Evolutionary conservation across 2,113 vertebrate genomes (phyloP), one percentile per base, ranked within the genome.

Genomic region (Laticauda laticaudata): DNA sequence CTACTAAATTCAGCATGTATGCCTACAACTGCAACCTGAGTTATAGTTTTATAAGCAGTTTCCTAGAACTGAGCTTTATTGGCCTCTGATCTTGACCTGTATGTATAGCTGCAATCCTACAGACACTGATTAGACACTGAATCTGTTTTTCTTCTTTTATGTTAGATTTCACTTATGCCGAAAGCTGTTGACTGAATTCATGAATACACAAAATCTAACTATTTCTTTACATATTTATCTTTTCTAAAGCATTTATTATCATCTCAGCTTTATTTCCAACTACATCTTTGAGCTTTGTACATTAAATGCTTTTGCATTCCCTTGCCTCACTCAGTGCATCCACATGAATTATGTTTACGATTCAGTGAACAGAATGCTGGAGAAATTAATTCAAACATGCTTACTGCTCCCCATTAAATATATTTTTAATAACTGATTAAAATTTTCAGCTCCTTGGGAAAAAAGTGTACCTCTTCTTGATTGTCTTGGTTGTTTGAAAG

Each of bases 101-200:
- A 8, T 20, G 2, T 75, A 75, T 5, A 14, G n/a, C 69, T 75
- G 15, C 69, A 39, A 81, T 81, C 34, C 69, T 20, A 75, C 1
- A 81, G n/a, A 39, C 5, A 0, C 69, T 20, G 14, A 81, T 20
- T 34, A 81, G 39, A 39, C 34, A 39, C 34, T 39, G 34, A 86
- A 91, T 87, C 14, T 93, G 61, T 51, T 69, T 91, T 51, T 45
- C 86, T 39, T 93, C n/a, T 90, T 51, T 45, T 86, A 87, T 23
- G 45, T 45, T 90, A 51, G 4, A 10, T 85, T 51, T 55, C n/a
- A 90, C 24, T 69, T 91, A 51, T 75, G 59, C 90, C 24, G 11
- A 85, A 48, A 93, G 48, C 86, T 43, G 5, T 57, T 75, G 39
- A 15, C 85, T 54, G 21, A 81, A 39, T 39, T 20, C 24, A 54